phyloP scores from a whole-genome alignment of 2,797 vertebrate genomes.

The Argentina silus region DNA sequence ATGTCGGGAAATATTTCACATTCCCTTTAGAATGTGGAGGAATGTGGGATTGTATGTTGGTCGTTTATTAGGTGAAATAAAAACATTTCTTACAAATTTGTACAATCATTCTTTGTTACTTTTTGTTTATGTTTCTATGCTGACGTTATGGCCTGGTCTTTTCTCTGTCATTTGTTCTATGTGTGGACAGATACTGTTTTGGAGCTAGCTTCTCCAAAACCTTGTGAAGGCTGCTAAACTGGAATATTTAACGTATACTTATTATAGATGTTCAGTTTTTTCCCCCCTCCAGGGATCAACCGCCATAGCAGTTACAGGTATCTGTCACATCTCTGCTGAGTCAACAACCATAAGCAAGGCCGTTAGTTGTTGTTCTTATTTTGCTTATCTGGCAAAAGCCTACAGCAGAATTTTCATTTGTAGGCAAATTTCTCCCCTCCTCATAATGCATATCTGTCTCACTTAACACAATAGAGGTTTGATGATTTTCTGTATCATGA shows the following conservation, averaged over 20 bases:
- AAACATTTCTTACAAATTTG: neutral
- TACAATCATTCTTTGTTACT: neutral
- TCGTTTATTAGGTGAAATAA: neutral
- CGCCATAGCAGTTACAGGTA: slow-evolving; percentile 33
- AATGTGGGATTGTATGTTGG: slow-evolving; percentile 2
- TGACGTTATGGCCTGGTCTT: no score
- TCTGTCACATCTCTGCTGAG: slow-evolving; percentile 46
- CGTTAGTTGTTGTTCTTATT: slow-evolving; percentile 33
- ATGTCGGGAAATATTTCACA: neutral
- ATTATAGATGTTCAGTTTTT: neutral
- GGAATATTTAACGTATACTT: neutral
- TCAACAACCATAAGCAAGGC: slow-evolving; percentile 51
- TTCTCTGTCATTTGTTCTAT: no score
- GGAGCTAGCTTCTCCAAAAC: neutral
- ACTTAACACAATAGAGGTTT: no score
- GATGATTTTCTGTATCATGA: no score
- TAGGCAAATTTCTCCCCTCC: neutral
- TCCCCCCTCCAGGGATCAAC: slow-evolving; percentile 46
- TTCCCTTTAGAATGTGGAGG: neutral
- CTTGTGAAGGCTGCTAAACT: neutral
- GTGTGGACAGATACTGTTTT: no score
- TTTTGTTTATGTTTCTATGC: no score
- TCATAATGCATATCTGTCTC: neutral
- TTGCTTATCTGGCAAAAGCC: slow-evolving; percentile 4
- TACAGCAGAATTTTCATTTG: neutral